Conservation (phyloP, 2,113 vertebrate genomes). For the Aleadryas rufinucha region DNA sequence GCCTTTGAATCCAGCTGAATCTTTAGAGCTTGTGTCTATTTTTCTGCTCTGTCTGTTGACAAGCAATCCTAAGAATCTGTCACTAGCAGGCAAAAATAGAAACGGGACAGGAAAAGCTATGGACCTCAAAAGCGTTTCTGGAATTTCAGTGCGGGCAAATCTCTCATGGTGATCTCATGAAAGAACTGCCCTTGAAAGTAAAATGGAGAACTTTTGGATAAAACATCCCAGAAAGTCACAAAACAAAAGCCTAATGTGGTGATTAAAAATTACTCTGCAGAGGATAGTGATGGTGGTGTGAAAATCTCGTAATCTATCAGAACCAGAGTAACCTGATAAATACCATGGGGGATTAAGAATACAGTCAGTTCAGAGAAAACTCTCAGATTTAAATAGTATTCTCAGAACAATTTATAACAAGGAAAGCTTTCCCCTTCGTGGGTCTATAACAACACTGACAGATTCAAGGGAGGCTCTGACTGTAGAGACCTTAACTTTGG, state of each 20-base stretch:
- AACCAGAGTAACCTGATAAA: neutral
- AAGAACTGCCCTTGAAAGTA: neutral
- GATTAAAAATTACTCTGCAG: neutral
- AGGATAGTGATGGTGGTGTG: neutral
- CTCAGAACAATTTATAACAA: neutral
- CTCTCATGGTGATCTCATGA: neutral
- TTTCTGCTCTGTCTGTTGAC: neutral
- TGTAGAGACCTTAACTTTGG: neutral
- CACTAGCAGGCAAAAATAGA: constrained; percentile 21
- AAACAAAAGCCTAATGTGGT: neutral
- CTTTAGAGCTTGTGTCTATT: neutral
- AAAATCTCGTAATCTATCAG: neutral
- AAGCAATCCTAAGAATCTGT: constrained; percentile 22
- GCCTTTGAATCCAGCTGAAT: neutral
- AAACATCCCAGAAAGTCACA: neutral
- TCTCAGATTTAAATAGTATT: neutral
- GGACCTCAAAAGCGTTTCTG: constrained; percentile 1
- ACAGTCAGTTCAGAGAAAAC: neutral
- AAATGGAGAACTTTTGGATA: neutral
- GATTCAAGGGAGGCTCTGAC: neutral
- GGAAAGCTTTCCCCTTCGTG: neutral
- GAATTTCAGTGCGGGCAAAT: neutral
- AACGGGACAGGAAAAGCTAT: neutral
- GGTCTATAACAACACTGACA: neutral
- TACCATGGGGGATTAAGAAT: neutral